Percentiles rank a stretch among this genome's conserved stretches.
Evolutionary conservation across 2,797 vertebrate species (phyloP).

Genomic region (Gadopsis bispinosus): DNA sequence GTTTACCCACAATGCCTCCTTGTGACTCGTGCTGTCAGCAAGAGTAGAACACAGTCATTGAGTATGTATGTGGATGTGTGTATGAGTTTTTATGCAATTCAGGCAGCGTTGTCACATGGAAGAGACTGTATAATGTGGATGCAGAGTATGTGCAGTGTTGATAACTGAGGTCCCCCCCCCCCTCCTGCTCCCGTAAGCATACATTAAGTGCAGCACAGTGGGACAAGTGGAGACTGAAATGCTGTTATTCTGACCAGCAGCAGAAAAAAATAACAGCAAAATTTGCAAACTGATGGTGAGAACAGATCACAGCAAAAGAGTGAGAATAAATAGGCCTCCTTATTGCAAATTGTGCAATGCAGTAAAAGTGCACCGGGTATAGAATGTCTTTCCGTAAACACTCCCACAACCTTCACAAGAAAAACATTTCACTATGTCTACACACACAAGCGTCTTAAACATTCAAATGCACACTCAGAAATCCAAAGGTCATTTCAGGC

Average conservation of each 20-base stretch:
- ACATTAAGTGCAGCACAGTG: conserved; percentile 26
- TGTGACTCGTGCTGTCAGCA: conserved; percentile 43
- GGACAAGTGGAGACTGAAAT: conserved; percentile 11
- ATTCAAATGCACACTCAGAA: conserved; percentile 25
- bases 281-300: background rate
- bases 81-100: conserved; percentile 17
- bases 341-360: background rate
- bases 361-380: background rate
- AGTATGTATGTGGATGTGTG: conserved; percentile 5
- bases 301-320: background rate
- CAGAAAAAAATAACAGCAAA: background rate
- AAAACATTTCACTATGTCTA: background rate
- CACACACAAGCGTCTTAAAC: conserved; percentile 18
- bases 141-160: conserved; percentile 11
- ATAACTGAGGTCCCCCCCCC: conserved; percentile 19
- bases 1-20: conserved; percentile 46
- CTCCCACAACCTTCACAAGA: background rate
- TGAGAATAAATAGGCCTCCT: background rate
- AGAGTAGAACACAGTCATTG: conserved; percentile 29
- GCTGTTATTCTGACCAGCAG: conserved; percentile 1
- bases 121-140: conserved; percentile 16
- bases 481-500: conserved; percentile 31
- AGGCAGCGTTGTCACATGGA: conserved; percentile 19
- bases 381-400: background rate
- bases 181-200: conserved; percentile 2